Evolutionary conservation across 2,888 invertebrate genomes (phyloP).

Genomic region (Euproctis similis): DNA sequence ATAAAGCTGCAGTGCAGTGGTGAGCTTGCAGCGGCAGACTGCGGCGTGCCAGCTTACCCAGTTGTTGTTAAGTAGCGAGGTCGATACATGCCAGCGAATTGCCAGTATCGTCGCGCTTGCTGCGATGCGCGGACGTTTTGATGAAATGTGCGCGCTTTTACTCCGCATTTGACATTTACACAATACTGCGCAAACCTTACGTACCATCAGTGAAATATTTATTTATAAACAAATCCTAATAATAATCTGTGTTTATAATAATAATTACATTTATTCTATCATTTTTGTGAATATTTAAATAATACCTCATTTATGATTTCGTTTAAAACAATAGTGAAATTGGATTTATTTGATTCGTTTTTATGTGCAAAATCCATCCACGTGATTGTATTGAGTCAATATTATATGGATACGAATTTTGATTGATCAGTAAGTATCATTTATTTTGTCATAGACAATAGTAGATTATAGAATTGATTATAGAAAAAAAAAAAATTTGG

Average conservation of each 20-base stretch:
- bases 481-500: too few relatives aligned
- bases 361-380: too few relatives aligned
- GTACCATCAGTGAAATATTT: slow-evolving; percentile 38
- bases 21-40: slow-evolving; percentile 62
- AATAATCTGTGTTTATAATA: slow-evolving; percentile 4
- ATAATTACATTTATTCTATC: slow-evolving; percentile 26
- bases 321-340: too few relatives aligned
- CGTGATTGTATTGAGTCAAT: too few relatives aligned
- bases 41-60: slow-evolving; percentile 54
- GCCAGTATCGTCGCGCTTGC: slow-evolving; percentile 59
- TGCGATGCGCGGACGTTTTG: slow-evolving; percentile 44
- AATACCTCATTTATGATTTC: slow-evolving; percentile 19
- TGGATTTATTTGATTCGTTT: too few relatives aligned
- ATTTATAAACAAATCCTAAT: slow-evolving; percentile 49
- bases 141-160: slow-evolving; percentile 4
- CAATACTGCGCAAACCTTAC: slow-evolving; percentile 33
- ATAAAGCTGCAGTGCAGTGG: slow-evolving; percentile 74
- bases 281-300: slow-evolving; percentile 26
- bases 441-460: too few relatives aligned
- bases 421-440: not conserved
- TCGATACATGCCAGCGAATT: slow-evolving; percentile 54
- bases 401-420: not conserved
- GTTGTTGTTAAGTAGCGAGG: slow-evolving; percentile 57
- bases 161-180: slow-evolving; percentile 17
- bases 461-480: too few relatives aligned